Conservation (phyloP, 2,888 invertebrate species). For the Noctua janthe region DNA sequence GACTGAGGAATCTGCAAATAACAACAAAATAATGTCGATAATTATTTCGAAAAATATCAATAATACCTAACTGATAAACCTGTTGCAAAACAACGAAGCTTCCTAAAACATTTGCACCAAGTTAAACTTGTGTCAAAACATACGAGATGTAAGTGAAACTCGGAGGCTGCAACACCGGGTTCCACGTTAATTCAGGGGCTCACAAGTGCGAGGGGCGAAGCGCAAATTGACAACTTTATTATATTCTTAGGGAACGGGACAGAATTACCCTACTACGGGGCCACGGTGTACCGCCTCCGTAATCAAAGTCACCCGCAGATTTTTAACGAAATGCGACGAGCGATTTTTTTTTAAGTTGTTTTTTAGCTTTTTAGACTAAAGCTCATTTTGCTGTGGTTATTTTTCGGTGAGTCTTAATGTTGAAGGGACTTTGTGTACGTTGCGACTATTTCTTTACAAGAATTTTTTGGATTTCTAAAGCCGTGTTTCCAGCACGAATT, state of each 20-base stretch:
- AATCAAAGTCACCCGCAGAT: constrained; percentile 65
- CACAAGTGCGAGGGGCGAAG: constrained; percentile 61
- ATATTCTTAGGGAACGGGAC: constrained; percentile 70
- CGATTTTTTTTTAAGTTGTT: constrained; percentile 30
- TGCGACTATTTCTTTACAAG: constrained; percentile 15
- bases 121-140: constrained; percentile 45
- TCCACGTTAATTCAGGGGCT: constrained; percentile 63
- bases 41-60: neutral
- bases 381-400: constrained; percentile 41
- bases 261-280: constrained; percentile 61
- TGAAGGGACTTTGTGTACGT: constrained; percentile 21
- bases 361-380: constrained; percentile 32
- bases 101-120: constrained; percentile 41
- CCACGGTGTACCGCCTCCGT: constrained; percentile 52
- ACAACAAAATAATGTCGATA: no score
- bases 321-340: constrained; percentile 55
- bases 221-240: constrained; percentile 77
- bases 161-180: constrained; percentile 43
- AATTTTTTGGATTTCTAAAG: neutral
- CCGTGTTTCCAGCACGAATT: neutral
- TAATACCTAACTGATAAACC: constrained; percentile 11
- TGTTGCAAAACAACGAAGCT: constrained; percentile 44
- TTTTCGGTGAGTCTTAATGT: constrained; percentile 21
- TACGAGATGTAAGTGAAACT: constrained; percentile 51
- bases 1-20: neutral